Percentiles rank a stretch among this genome's conserved stretches.
Conservation (phyloP, 2,797 vertebrate species). For the Pangasius djambal region DNA sequence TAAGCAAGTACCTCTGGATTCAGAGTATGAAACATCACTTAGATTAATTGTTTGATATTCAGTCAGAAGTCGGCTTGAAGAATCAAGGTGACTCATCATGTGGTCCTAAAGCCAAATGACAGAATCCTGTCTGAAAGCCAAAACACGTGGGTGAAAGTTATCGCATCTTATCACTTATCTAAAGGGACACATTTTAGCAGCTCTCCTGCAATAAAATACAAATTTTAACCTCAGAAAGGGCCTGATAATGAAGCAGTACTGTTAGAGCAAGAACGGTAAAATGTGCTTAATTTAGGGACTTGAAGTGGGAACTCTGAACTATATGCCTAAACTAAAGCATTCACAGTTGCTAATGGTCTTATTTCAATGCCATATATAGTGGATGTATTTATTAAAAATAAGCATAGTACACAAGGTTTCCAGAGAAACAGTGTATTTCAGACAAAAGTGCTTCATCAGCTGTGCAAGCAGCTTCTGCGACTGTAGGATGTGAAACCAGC, state of each 20-base stretch:
- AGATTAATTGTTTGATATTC: not conserved
- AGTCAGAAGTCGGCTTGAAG: not conserved
- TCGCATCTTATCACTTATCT: not conserved
- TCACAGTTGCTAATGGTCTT: not conserved
- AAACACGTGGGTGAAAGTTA: not conserved
- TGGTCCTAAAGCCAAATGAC: not conserved
- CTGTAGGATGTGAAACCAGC: not conserved
- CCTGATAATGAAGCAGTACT: not conserved
- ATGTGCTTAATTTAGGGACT: not conserved
- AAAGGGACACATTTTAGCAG: not conserved
- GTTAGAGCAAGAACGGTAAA: not conserved
- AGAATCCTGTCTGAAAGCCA: not conserved
- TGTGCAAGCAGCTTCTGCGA: not conserved
- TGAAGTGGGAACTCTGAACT: not conserved
- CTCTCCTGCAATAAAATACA: not conserved
- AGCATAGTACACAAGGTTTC: not conserved
- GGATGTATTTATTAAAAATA: not conserved
- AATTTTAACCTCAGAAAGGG: not conserved
- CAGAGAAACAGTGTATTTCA: not conserved
- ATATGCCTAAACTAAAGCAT: not conserved
- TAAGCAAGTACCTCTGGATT: not conserved
- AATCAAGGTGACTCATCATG: not conserved
- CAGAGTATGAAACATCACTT: not conserved
- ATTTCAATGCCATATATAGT: not conserved
- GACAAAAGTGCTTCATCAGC: not conserved